Percentiles rank a stretch among this genome's conserved stretches.
These are phyloP conservation scores for Xestia c-nigrum DNA, from an alignment of 2,888 invertebrate species.

Conservation along the genomic window DNA sequence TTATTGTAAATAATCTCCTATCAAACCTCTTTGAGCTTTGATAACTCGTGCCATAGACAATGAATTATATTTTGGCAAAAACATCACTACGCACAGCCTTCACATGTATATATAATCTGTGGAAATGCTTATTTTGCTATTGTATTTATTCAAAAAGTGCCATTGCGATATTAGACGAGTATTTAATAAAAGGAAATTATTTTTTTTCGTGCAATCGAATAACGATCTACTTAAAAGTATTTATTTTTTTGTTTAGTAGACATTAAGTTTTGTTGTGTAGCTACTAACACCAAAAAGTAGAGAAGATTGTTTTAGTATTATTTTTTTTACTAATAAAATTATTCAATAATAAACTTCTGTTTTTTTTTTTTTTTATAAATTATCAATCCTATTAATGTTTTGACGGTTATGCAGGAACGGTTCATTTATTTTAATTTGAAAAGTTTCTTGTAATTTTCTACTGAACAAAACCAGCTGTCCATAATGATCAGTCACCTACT, in stretches of 20 bases:
- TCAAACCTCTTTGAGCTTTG: conserved; percentile 81
- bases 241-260: conserved; percentile 76
- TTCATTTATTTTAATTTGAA: background rate
- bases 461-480: background rate
- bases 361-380: conserved; percentile 36
- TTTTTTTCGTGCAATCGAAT: conserved; percentile 80
- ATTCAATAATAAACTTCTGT: conserved; percentile 63
- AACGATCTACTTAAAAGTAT: conserved; percentile 84
- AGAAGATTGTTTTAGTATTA: conserved; percentile 79
- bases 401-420: background rate
- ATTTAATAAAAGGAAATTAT: conserved; percentile 58
- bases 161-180: conserved; percentile 75
- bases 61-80: conserved; percentile 72
- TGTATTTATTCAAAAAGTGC: conserved; percentile 85
- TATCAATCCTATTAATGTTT: background rate
- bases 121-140: conserved; percentile 81
- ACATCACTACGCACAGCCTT: conserved; percentile 72
- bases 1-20: conserved; percentile 81
- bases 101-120: conserved; percentile 73
- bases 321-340: conserved; percentile 81
- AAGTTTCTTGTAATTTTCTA: background rate
- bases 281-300: conserved; percentile 90
- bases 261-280: conserved; percentile 81
- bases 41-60: conserved; percentile 86
- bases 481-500: background rate